Percentiles rank a stretch among this genome's conserved stretches.
phyloP scores from a whole-genome alignment of 2,888 invertebrate species.

The Baronia brevicornis region DNA sequence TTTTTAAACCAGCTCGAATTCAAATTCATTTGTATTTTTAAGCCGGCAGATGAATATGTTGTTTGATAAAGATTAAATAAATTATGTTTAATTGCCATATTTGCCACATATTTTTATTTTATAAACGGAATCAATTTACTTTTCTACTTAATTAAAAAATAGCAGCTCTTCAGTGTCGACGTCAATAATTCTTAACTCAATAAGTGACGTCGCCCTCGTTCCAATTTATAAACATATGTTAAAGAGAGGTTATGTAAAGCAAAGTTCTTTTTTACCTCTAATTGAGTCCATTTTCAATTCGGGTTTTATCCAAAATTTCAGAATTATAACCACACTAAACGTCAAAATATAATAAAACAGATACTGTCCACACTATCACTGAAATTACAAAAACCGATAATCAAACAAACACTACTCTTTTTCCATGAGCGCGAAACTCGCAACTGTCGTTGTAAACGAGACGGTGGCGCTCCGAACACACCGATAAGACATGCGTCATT shows the following conservation, averaged over 20 bases:
- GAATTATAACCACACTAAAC: constrained; percentile 40
- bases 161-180: constrained; percentile 8
- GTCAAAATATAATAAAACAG: constrained; percentile 22
- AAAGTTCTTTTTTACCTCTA: constrained; percentile 50
- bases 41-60: too few relatives aligned
- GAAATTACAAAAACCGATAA: constrained; percentile 32
- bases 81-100: too few relatives aligned
- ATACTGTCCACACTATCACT: constrained; percentile 43
- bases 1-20: too few relatives aligned
- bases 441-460: constrained; percentile 37
- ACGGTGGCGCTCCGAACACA: constrained; percentile 24
- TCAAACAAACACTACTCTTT: constrained; percentile 42
- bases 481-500: constrained; percentile 25
- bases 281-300: constrained; percentile 55
- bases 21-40: too few relatives aligned
- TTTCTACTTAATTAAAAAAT: too few relatives aligned
- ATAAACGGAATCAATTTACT: too few relatives aligned
- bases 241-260: constrained; percentile 45
- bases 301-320: constrained; percentile 24
- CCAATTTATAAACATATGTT: constrained; percentile 50
- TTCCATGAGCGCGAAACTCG: constrained; percentile 56
- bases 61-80: too few relatives aligned
- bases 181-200: constrained; percentile 18
- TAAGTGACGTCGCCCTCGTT: constrained; percentile 40
- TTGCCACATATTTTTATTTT: too few relatives aligned